Base-by-base conservation (phyloP, 1,140 invertebrate genomes). In the Listronotus bonariensis region DNA sequence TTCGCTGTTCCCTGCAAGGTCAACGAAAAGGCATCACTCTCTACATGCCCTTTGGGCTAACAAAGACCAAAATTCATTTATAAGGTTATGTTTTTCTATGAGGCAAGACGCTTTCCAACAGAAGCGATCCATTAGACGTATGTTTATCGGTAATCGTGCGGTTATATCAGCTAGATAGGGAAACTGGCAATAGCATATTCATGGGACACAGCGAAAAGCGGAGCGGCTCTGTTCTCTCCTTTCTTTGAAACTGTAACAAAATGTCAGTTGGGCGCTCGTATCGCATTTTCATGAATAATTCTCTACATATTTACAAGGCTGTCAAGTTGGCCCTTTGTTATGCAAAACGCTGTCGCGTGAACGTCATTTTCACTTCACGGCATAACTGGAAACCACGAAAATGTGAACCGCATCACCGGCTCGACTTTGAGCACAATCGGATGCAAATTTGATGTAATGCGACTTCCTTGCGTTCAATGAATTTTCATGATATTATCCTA, bases 241-340 rank as follows among this genome's bases (percentile, higher is more conserved):
- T 71, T 72, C 74, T 76, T 77, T 74, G 72, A 77, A 74, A 77
- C 60, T 71, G 73, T 75, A 76, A 67, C 72, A 74, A 72, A 78
- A 75, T 75, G 77, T 77, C 76, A 77, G 77, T 69, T 68, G 64
- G 68, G 73, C 72, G 69, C 72, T 73, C 75, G 75, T 75, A 79
- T 78, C 75, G 74, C 75, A 66, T 63, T 69, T 78, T 79, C 77
- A 79, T 79, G 77, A 79, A 79, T 79, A 79, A 79, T 79, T 79
- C 77, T 69, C 70, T 75, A 76, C 76, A 76, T 79, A 79, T 79
- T 78, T 78, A 78, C 77, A 71, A 70, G 71, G 71, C 75, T 75
- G 76, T 77, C 76, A 75, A 78, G 76, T 17, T 68, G 70, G 74
- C 72, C 76, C 76, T 79, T 79, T 79, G 76, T 79, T 74, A 79